These are phyloP conservation scores for Scylla paramamosain DNA, from an alignment of 1,140 invertebrate genomes.

Conservation along the genomic window DNA sequence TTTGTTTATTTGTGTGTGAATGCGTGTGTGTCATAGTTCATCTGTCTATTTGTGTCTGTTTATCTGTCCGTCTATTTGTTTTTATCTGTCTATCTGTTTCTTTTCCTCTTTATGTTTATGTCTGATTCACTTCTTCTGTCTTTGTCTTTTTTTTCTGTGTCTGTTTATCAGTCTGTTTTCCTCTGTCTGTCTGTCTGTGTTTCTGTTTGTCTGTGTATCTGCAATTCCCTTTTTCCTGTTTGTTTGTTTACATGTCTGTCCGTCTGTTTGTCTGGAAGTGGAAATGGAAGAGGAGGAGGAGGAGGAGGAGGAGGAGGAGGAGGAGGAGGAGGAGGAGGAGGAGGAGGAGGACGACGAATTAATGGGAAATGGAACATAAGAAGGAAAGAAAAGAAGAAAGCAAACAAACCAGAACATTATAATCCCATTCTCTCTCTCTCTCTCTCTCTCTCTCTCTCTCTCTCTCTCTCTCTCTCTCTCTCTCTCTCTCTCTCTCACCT, in stretches of 20 bases:
- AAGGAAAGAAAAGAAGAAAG: neutral
- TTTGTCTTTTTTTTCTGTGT: too few species aligned
- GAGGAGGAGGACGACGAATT: neutral
- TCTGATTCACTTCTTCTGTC: too few species aligned
- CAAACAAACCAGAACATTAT: neutral
- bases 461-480: neutral
- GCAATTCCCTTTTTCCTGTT: neutral
- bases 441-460: neutral
- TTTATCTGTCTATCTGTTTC: neutral
- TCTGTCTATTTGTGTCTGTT: too few species aligned
- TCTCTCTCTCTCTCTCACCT: neutral
- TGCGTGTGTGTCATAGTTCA: too few species aligned
- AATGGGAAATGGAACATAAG: neutral
- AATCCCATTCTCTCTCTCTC: neutral
- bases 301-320: too few species aligned
- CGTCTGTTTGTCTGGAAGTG: constrained; percentile 5
- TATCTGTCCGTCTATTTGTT: neutral
- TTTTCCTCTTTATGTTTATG: neutral
- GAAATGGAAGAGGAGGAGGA: neutral
- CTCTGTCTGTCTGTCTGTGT: neutral
- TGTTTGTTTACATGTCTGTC: neutral
- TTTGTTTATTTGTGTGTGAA: too few species aligned
- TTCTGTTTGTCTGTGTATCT: neutral
- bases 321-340: too few species aligned
- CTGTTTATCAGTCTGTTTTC: too few species aligned